A percentile compares a stretch with the other conserved stretches of the same genome.
These are phyloP conservation scores for Falco naumanni DNA, from an alignment of 2,797 vertebrate genomes.

Conservation along the genomic window DNA sequence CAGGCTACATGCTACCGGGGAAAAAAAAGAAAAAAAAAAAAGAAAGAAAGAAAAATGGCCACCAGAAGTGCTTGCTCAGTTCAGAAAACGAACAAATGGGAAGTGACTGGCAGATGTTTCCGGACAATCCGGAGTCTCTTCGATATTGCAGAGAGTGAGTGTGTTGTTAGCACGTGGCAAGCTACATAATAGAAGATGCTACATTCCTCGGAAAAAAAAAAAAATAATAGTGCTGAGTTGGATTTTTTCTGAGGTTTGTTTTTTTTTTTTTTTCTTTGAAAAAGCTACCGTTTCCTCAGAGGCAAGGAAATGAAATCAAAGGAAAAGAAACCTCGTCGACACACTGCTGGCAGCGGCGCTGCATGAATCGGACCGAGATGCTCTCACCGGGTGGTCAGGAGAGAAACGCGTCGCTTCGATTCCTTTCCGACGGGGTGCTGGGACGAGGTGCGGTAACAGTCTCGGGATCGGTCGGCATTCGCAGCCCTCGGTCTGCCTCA, in stretches of 20 bases:
- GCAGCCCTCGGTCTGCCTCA: not conserved
- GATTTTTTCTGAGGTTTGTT: not conserved
- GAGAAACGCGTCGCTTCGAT: not conserved
- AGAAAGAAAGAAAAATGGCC: not conserved
- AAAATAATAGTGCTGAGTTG: constrained; percentile 56
- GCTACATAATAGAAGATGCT: constrained; percentile 76
- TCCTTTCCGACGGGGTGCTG: not conserved
- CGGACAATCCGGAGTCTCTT: not conserved
- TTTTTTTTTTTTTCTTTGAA: not conserved
- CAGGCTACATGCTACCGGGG: constrained; percentile 2
- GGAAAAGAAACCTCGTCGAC: not conserved
- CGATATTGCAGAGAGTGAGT: constrained; percentile 58
- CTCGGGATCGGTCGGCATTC: not conserved
- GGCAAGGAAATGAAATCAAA: not conserved
- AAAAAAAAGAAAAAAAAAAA: no score
- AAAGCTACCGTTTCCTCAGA: not conserved
- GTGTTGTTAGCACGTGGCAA: constrained; percentile 56
- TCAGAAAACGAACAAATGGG: not conserved
- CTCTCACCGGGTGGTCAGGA: not conserved
- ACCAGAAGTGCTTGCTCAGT: not conserved
- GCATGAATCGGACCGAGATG: not conserved
- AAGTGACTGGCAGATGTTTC: constrained; percentile 7
- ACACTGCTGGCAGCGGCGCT: not conserved
- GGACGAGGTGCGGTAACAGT: not conserved
- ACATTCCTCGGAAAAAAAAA: constrained; percentile 76